Evolutionary conservation across 2,797 vertebrate genomes (phyloP).

Genomic region (Pangasius sanitwongsei): DNA sequence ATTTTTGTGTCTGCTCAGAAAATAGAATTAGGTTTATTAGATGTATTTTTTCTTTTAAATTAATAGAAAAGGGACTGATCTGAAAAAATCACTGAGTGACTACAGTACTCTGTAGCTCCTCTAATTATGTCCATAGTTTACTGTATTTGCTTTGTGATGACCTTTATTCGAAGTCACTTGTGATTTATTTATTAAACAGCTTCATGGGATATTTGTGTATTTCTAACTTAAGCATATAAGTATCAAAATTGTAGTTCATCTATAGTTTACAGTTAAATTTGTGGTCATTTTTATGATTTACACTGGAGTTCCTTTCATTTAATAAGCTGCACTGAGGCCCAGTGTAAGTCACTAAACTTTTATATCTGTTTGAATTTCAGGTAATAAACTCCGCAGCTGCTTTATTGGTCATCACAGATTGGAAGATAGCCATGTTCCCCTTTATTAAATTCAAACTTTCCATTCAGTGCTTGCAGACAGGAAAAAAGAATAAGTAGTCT

Average conservation of each 20-base stretch:
- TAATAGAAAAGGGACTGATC: not conserved
- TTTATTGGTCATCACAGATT: not conserved
- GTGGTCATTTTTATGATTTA: not conserved
- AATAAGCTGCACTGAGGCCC: not conserved
- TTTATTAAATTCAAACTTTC: not conserved
- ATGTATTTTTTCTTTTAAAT: not conserved
- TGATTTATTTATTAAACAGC: constrained; percentile 37
- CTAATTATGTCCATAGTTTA: constrained; percentile 1
- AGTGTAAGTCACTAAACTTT: not conserved
- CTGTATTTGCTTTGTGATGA: constrained; percentile 5
- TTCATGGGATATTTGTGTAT: not conserved
- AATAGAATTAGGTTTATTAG: not conserved
- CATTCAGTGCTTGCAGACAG: too few relatives aligned
- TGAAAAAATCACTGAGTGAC: not conserved
- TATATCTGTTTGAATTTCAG: not conserved
- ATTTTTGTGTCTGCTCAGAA: not conserved
- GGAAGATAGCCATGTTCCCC: not conserved
- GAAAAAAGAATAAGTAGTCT: not conserved
- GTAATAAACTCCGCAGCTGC: not conserved
- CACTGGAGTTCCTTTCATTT: not conserved
- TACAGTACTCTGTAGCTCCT: not conserved
- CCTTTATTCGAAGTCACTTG: not conserved
- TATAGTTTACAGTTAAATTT: not conserved
- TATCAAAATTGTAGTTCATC: not conserved
- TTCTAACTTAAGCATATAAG: not conserved